Evolutionary conservation across 2,113 vertebrate genomes (phyloP).

Genomic region (Rhinopomastus cyanomelas): DNA sequence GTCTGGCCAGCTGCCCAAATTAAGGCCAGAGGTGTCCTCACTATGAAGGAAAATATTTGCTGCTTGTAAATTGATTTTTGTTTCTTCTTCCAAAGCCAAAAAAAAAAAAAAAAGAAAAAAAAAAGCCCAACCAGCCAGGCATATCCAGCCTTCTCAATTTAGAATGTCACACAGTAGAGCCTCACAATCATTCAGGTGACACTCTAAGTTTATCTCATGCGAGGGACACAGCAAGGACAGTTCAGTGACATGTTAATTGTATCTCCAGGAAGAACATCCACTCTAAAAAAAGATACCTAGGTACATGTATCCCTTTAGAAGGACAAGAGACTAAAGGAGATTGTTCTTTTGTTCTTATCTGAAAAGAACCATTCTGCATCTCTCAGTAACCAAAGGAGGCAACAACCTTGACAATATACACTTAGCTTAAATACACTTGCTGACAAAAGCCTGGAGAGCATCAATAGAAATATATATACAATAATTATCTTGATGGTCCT

Average conservation of each 20-base stretch:
- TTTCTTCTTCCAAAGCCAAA: constrained; percentile 24
- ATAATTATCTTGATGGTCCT: neutral
- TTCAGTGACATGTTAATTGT: constrained; percentile 44
- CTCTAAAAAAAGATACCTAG: neutral
- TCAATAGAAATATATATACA: constrained; percentile 13
- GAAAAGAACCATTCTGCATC: neutral
- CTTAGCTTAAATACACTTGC: neutral
- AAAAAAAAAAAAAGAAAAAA: neutral
- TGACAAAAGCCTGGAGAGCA: neutral
- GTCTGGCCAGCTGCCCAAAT: constrained; percentile 61
- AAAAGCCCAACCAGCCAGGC: neutral
- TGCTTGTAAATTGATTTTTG: constrained; percentile 67
- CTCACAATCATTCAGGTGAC: constrained; percentile 43
- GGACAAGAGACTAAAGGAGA: neutral
- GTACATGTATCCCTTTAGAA: neutral
- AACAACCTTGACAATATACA: constrained; percentile 21
- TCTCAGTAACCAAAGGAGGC: neutral
- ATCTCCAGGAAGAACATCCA: constrained; percentile 19
- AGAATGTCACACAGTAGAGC: constrained; percentile 47
- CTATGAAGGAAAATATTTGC: constrained; percentile 58
- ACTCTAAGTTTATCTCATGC: constrained; percentile 18
- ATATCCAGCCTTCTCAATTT: constrained; percentile 48
- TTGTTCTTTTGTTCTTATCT: constrained; percentile 2
- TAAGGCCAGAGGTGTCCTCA: constrained; percentile 60
- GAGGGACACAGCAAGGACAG: constrained; percentile 39